A percentile compares a stretch with the other conserved stretches of the same genome.
Evolutionary conservation across 1,140 invertebrate species (phyloP).

Genomic region (Gryllus bimaculatus): DNA sequence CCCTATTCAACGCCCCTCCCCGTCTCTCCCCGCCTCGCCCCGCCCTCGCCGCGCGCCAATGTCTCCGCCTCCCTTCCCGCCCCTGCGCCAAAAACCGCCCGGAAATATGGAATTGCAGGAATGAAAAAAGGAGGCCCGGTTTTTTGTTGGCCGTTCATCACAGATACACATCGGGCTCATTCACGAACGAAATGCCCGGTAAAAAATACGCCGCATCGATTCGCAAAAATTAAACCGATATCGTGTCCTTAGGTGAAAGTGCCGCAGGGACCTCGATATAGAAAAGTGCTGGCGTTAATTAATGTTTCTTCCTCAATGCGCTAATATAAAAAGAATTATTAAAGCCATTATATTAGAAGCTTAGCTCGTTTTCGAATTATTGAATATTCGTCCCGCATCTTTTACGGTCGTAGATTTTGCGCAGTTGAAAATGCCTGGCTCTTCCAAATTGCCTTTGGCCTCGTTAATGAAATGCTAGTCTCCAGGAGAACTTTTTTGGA

Average conservation of each 20-base stretch:
- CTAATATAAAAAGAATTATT: neutral
- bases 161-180: neutral
- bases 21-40: neutral
- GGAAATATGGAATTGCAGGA: constrained; percentile 1
- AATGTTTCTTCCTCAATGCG: neutral
- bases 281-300: neutral
- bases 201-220: neutral
- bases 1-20: neutral
- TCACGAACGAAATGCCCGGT: neutral
- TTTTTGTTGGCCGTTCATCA: constrained; percentile 1
- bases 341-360: neutral
- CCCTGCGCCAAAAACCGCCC: neutral
- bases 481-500: too few relatives aligned
- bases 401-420: neutral
- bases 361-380: neutral
- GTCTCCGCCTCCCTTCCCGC: neutral
- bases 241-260: neutral
- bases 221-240: neutral
- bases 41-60: too few relatives aligned
- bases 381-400: neutral
- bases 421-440: neutral
- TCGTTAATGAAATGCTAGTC: too few relatives aligned
- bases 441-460: too few relatives aligned
- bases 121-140: neutral
- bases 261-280: neutral